Conservation (phyloP, 2,113 vertebrate genomes). For the Dasyurus viverrinus region DNA sequence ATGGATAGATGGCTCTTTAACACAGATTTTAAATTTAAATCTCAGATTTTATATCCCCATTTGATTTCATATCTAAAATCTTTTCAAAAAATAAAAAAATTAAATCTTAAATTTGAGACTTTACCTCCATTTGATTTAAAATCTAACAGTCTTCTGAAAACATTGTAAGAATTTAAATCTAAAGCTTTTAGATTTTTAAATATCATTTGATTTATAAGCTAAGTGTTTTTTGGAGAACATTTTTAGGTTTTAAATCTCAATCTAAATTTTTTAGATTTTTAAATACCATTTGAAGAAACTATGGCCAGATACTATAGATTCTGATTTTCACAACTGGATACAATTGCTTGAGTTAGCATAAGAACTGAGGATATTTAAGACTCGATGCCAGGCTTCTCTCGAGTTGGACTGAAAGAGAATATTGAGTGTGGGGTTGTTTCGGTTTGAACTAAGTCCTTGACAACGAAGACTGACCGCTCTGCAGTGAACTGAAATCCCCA, state of each 20-base stretch:
- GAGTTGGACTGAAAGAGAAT: slow-evolving; percentile 64
- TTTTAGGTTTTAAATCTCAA: neutral
- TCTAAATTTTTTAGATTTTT: neutral
- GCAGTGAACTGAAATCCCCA: neutral
- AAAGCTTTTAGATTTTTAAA: too few relatives aligned
- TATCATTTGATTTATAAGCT: neutral
- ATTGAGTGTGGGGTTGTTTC: neutral
- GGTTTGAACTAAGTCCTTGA: slow-evolving; percentile 7
- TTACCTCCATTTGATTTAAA: neutral
- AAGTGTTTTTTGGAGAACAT: neutral
- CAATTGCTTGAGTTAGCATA: slow-evolving; percentile 73
- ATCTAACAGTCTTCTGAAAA: too few relatives aligned
- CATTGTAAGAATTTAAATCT: too few relatives aligned
- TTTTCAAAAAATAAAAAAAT: neutral
- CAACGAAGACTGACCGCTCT: slow-evolving; percentile 35
- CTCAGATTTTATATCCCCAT: neutral
- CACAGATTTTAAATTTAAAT: neutral
- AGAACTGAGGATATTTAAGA: slow-evolving; percentile 74
- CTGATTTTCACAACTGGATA: slow-evolving; percentile 79
- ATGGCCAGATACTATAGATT: neutral
- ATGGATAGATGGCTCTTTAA: neutral
- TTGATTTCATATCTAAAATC: neutral
- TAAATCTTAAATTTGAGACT: neutral
- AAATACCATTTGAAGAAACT: neutral
- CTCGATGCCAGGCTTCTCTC: neutral